These are phyloP conservation scores for Acleris holmiana DNA, from an alignment of 2,888 invertebrate species.

Conservation along the genomic window DNA sequence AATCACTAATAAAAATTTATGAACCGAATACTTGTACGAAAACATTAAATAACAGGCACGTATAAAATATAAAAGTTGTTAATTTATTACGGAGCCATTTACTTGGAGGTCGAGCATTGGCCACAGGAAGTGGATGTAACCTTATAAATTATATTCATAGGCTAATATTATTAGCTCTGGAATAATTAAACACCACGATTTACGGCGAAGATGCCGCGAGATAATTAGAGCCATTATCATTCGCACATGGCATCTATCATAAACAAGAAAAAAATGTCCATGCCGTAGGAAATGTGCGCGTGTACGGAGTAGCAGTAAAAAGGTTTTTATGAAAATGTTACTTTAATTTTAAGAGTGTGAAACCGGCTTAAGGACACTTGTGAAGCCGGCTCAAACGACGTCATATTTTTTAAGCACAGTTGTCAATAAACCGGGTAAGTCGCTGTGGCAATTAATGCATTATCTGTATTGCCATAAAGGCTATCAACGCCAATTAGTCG, in stretches of 20 bases:
- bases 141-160: conserved; percentile 54
- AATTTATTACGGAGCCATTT: conserved; percentile 51
- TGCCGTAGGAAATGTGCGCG: conserved; percentile 4
- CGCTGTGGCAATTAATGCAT: conserved; percentile 55
- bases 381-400: conserved; percentile 15
- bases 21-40: conserved; percentile 35
- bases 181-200: conserved; percentile 56
- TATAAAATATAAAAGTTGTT: conserved; percentile 42
- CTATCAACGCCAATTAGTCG: conserved; percentile 41
- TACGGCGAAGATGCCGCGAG: conserved; percentile 49
- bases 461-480: conserved; percentile 37
- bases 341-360: conserved; percentile 16
- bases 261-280: conserved; percentile 13
- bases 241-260: conserved; percentile 39
- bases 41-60: conserved; percentile 35
- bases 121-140: conserved; percentile 57
- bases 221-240: conserved; percentile 53
- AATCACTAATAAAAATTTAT: conserved; percentile 38
- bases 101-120: conserved; percentile 59
- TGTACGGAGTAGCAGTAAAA: conserved; percentile 16
- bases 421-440: conserved; percentile 47
- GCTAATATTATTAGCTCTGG: conserved; percentile 46
- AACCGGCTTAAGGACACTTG: conserved; percentile 18
- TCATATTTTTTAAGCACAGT: conserved; percentile 28
- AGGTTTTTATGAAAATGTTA: conserved; percentile 15